These are phyloP conservation scores for Mamestra brassicae DNA, from an alignment of 2,888 invertebrate genomes.

Conservation along the genomic window DNA sequence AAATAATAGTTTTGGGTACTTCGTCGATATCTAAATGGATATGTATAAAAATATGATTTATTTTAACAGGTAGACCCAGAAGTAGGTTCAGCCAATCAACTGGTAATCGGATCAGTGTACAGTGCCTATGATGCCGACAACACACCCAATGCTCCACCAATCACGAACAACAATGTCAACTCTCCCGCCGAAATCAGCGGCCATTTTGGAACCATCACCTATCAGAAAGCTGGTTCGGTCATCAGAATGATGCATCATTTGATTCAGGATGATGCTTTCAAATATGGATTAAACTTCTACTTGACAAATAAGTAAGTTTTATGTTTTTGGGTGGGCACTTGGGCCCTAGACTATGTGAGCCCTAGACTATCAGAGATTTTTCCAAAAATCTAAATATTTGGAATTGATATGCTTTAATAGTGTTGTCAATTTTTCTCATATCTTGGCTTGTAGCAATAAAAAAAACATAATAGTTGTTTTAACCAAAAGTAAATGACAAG, in stretches of 20 bases:
- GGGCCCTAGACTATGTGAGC: no score
- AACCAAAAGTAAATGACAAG: no score
- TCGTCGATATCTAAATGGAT: rapidly evolving
- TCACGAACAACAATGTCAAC: constrained; percentile 90
- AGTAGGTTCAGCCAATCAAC: constrained; percentile 92
- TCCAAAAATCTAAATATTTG: no score
- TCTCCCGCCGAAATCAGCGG: constrained; percentile 91
- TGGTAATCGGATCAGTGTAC: constrained; percentile 92
- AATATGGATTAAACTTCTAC: constrained; percentile 76
- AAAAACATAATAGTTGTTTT: no score
- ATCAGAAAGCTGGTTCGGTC: constrained; percentile 92
- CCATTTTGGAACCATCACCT: constrained; percentile 93
- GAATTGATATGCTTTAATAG: no score
- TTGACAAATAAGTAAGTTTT: constrained; percentile 87
- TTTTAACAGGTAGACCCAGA: constrained; percentile 90
- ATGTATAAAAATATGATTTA: no score
- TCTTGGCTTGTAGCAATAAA: no score
- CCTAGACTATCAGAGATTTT: no score
- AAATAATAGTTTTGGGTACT: background rate
- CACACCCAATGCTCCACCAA: constrained; percentile 85
- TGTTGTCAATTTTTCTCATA: no score
- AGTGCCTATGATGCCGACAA: constrained; percentile 92
- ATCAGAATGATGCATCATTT: constrained; percentile 88
- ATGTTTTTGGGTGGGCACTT: no score
- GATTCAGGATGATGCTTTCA: constrained; percentile 81